A percentile compares a stretch with the other conserved stretches of the same genome.
Evolutionary conservation across 2,888 invertebrate genomes (phyloP).

Genomic region (Eupsilia transversa): DNA sequence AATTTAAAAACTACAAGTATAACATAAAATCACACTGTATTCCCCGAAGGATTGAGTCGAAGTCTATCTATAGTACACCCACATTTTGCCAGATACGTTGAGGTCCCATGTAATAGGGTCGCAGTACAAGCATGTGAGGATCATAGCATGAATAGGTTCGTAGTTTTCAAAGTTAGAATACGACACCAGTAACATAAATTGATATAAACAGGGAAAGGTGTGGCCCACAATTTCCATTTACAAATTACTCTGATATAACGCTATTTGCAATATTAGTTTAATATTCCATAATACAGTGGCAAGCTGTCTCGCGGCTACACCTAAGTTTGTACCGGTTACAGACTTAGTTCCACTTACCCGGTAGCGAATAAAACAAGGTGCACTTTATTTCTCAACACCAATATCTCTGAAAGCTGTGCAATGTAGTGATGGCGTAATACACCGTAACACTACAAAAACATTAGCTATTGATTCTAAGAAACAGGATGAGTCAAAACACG

Average conservation of each 20-base stretch:
- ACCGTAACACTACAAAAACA: conserved; percentile 24
- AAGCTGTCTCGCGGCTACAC: conserved; percentile 24
- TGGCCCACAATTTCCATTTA: not conserved
- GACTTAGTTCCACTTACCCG: conserved; percentile 19
- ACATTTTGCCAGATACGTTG: no score
- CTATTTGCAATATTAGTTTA: conserved; percentile 28
- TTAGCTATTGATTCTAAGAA: conserved; percentile 11
- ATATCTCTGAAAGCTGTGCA: conserved; percentile 22
- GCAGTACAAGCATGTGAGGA: no score
- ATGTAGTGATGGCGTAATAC: conserved; percentile 8
- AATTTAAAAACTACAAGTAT: no score
- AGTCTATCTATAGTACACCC: no score
- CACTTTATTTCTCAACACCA: conserved; percentile 37
- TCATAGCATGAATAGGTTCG: no score
- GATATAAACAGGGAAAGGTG: conserved; percentile 9
- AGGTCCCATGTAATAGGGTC: no score
- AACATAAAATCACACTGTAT: no score
- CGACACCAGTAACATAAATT: conserved; percentile 5
- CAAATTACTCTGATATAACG: conserved; percentile 27
- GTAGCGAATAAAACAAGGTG: conserved; percentile 48
- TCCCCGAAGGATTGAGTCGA: no score
- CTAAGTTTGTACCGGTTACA: conserved; percentile 36
- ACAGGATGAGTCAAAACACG: conserved; percentile 39
- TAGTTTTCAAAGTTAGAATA: not conserved
- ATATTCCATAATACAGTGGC: conserved; percentile 15